Conservation (phyloP, 2,888 invertebrate genomes). For the Strigamia transsilvanica region DNA sequence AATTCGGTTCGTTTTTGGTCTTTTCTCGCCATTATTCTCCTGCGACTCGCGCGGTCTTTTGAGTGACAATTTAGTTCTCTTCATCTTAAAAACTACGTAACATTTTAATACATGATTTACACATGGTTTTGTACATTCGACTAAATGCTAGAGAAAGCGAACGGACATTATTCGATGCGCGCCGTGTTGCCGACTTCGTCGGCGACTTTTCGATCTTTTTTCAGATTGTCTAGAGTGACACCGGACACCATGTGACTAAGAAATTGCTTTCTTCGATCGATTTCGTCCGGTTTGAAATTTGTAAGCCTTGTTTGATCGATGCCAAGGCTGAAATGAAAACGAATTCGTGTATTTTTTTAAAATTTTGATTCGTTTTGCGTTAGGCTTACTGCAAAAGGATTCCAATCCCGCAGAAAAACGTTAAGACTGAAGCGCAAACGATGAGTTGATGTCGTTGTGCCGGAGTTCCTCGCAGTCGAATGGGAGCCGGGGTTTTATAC, state of each 20-base stretch:
- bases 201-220: not conserved
- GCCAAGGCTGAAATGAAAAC: too few relatives aligned
- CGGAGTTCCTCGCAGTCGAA: not conserved
- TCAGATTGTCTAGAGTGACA: not conserved
- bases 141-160: not conserved
- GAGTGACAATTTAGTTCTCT: not conserved
- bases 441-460: not conserved
- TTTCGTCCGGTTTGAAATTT: not conserved
- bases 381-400: not conserved
- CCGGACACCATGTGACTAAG: not conserved
- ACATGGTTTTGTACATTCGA: not conserved
- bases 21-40: not conserved
- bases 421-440: not conserved
- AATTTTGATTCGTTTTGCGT: not conserved
- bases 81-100: not conserved
- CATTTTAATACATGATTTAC: not conserved
- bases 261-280: not conserved
- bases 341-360: too few relatives aligned
- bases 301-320: not conserved
- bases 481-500: not conserved
- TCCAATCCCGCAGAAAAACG: not conserved
- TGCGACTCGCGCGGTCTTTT: not conserved
- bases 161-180: not conserved
- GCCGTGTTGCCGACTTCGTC: not conserved
- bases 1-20: not conserved